These are phyloP conservation scores for Orthosia cruda DNA, from an alignment of 2,888 invertebrate genomes.

Conservation along the genomic window DNA sequence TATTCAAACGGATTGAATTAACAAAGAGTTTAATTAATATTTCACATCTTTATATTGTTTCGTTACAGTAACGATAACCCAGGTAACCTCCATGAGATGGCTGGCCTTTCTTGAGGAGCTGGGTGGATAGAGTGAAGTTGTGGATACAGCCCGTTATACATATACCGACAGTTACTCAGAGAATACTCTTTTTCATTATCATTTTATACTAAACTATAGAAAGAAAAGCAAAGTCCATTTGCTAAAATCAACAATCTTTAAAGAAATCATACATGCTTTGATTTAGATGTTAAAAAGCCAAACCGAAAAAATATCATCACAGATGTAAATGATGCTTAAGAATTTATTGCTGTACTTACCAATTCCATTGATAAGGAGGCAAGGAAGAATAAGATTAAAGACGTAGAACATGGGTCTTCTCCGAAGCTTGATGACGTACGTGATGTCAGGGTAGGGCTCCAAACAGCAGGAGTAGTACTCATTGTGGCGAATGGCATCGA, in stretches of 20 bases:
- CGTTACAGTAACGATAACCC: not conserved
- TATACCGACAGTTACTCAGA: too few relatives aligned
- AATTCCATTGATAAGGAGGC: slow-evolving; percentile 96
- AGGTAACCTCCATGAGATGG: too few relatives aligned
- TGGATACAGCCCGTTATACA: too few relatives aligned
- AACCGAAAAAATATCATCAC: not conserved
- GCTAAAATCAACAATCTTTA: not conserved
- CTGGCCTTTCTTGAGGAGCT: too few relatives aligned
- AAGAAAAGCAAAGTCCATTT: too few relatives aligned
- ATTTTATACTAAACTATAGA: too few relatives aligned
- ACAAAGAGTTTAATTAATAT: not conserved
- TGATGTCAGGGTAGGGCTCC: slow-evolving; percentile 96
- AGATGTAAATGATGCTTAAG: not conserved
- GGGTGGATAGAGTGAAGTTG: too few relatives aligned
- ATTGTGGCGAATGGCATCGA: slow-evolving; percentile 94
- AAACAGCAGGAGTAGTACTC: slow-evolving; percentile 96
- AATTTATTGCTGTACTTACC: slow-evolving; percentile 89
- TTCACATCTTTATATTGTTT: not conserved
- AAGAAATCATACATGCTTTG: not conserved
- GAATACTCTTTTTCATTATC: too few relatives aligned
- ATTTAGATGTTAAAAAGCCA: not conserved
- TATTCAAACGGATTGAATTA: not conserved
- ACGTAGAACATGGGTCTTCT: slow-evolving; percentile 96
- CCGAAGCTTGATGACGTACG: slow-evolving; percentile 95
- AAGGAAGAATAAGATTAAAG: slow-evolving; percentile 96